phyloP scores from a whole-genome alignment of 2,888 invertebrate genomes.

The Xestoiulus laeticollis region DNA sequence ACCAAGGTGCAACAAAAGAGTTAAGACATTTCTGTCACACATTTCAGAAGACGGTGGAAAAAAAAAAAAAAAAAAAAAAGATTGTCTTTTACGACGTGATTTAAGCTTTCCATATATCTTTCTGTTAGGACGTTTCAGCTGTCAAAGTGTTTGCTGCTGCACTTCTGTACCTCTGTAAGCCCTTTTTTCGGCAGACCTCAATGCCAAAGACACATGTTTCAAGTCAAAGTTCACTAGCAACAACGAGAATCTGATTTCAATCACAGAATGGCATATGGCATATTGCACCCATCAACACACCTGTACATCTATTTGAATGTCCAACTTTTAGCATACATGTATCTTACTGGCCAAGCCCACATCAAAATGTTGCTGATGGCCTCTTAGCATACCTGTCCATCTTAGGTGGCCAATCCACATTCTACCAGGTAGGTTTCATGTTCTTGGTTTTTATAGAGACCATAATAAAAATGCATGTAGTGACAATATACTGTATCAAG shows the following conservation, averaged over 20 bases:
- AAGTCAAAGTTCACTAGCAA: background rate
- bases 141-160: background rate
- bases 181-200: background rate
- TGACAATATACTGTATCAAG: background rate
- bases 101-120: constrained; percentile 4
- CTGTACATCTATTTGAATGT: background rate
- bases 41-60: background rate
- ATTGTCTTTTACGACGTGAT: background rate
- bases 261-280: background rate
- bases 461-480: background rate
- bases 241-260: background rate
- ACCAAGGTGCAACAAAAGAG: background rate
- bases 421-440: background rate
- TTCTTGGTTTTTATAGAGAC: background rate
- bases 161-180: background rate
- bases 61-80: background rate
- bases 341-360: background rate
- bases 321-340: background rate
- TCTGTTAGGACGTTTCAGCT: background rate
- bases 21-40: background rate
- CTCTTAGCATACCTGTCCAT: background rate
- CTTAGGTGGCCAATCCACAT: background rate
- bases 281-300: background rate
- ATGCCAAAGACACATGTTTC: too few species aligned
- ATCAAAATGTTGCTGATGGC: background rate